Percentiles rank a stretch among this genome's conserved stretches.
Conservation (phyloP, 2,797 vertebrate species). For the Chaunax sp. region DNA sequence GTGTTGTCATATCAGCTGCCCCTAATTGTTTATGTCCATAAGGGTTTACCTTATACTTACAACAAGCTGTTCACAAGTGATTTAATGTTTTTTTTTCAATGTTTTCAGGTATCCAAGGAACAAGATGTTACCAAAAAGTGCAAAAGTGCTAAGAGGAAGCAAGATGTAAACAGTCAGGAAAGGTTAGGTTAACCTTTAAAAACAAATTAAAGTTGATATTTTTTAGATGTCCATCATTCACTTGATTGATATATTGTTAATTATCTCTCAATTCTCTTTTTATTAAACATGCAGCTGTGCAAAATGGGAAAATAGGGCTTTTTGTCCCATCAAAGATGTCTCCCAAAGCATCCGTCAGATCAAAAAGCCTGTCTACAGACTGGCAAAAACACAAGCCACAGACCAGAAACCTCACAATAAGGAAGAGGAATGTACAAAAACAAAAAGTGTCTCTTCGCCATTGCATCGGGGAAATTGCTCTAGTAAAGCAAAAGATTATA, state of each 20-base stretch:
- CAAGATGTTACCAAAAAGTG: neutral
- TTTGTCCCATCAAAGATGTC: slow-evolving; percentile 24
- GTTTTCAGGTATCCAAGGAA: slow-evolving; percentile 42
- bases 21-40: no score
- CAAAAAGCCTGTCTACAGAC: slow-evolving; percentile 66
- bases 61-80: no score
- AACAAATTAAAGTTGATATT: neutral
- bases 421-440: slow-evolving; percentile 21
- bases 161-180: neutral
- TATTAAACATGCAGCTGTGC: slow-evolving; percentile 41
- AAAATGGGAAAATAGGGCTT: slow-evolving; percentile 1
- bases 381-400: slow-evolving; percentile 22
- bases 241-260: neutral
- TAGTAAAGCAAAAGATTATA: slow-evolving; percentile 14
- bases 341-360: slow-evolving; percentile 36
- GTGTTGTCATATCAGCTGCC: no score
- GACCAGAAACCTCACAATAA: slow-evolving; percentile 36
- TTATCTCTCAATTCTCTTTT: slow-evolving; percentile 14
- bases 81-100: neutral
- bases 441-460: slow-evolving; percentile 1
- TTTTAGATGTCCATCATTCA: neutral
- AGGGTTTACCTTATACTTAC: no score
- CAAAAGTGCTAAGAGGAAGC: slow-evolving; percentile 17
- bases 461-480: neutral
- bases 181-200: slow-evolving; percentile 42